These are phyloP conservation scores for Turnix velox DNA, from an alignment of 2,113 vertebrate species.

Conservation along the genomic window DNA sequence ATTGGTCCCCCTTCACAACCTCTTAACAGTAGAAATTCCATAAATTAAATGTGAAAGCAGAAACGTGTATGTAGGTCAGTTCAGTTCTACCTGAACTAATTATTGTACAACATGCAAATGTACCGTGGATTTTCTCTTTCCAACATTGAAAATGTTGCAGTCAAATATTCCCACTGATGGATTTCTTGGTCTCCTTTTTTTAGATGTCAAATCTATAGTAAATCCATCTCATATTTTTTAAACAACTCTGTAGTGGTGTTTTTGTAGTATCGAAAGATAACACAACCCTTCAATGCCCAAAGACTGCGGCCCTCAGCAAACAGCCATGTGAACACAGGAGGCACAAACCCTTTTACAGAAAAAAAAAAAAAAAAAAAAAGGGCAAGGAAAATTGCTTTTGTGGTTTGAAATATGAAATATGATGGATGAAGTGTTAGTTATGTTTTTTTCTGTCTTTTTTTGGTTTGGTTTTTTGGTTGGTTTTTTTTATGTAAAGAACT, in stretches of 20 bases:
- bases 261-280: slow-evolving; percentile 77
- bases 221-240: slow-evolving; percentile 60
- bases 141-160: not conserved
- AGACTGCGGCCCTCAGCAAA: slow-evolving; percentile 97
- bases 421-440: not conserved
- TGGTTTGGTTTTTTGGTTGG: too few relatives aligned
- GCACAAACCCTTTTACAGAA: slow-evolving; percentile 79
- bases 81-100: not conserved
- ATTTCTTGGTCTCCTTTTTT: slow-evolving; percentile 71
- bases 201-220: slow-evolving; percentile 47
- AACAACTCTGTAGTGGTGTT: slow-evolving; percentile 65
- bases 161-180: slow-evolving; percentile 14
- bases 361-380: slow-evolving; percentile 43
- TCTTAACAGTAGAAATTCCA: not conserved
- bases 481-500: not conserved
- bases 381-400: slow-evolving; percentile 62
- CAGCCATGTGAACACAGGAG: slow-evolving; percentile 85
- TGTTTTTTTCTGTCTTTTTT: not conserved
- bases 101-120: not conserved
- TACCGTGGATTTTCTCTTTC: not conserved
- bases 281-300: slow-evolving; percentile 95
- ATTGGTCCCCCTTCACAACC: not conserved
- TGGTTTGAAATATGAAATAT: not conserved
- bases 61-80: not conserved
- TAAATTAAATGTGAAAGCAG: not conserved